Evolutionary conservation across 2,797 vertebrate species (phyloP).

Genomic region (Phataginus tetradactyla): DNA sequence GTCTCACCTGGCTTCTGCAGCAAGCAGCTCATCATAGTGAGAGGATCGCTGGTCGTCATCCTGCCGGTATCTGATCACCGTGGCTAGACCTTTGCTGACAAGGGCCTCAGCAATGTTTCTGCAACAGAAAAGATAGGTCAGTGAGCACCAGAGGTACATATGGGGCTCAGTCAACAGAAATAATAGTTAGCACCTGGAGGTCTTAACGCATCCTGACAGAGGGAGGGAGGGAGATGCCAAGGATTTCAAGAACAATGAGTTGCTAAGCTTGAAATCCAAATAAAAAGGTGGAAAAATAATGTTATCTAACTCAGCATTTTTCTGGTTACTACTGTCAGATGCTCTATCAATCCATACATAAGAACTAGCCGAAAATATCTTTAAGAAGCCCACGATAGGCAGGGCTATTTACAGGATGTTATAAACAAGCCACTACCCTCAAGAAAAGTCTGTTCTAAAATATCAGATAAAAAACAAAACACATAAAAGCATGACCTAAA

Average conservation of each 20-base stretch:
- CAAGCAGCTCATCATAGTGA: conserved; percentile 96
- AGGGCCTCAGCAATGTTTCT: conserved; percentile 98
- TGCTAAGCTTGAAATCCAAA: conserved; percentile 56
- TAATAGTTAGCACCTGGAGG: conserved; percentile 60
- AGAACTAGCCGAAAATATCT: conserved; percentile 63
- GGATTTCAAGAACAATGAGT: conserved; percentile 10
- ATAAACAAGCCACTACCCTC: conserved; percentile 74
- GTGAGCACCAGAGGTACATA: not conserved
- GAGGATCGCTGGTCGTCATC: conserved; percentile 98
- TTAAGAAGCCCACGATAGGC: conserved; percentile 63
- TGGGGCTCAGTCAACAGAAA: conserved; percentile 70
- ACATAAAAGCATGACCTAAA: conserved; percentile 75
- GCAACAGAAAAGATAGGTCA: conserved; percentile 69
- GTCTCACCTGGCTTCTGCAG: conserved; percentile 95
- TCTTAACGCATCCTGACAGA: not conserved
- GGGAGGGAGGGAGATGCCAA: not conserved
- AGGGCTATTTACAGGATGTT: conserved; percentile 73
- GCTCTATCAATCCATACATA: conserved; percentile 65
- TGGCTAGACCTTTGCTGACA: conserved; percentile 97
- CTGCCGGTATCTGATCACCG: conserved; percentile 96
- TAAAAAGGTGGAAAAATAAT: conserved; percentile 58
- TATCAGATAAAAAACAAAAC: conserved; percentile 60
- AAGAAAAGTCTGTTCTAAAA: conserved; percentile 76
- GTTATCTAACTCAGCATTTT: conserved; percentile 70
- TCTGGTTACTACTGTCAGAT: conserved; percentile 58